These are phyloP conservation scores for Piaya cayana DNA, from an alignment of 2,113 vertebrate species.

Conservation along the genomic window DNA sequence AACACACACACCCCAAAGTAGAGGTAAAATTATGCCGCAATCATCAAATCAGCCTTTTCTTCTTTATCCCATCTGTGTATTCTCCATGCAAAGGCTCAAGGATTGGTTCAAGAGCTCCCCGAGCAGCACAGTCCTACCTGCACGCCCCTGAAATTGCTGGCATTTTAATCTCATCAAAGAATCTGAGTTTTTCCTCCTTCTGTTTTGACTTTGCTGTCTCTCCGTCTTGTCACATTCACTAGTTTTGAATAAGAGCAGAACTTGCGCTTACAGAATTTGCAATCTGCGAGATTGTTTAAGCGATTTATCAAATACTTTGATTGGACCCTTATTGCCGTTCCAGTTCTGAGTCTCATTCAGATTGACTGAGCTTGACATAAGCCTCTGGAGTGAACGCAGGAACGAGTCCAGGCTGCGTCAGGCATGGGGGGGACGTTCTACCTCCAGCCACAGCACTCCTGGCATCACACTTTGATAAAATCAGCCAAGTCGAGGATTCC, in stretches of 20 bases:
- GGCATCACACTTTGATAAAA: neutral
- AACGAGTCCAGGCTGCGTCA: neutral
- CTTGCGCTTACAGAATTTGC: slow-evolving; percentile 69
- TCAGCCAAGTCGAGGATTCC: neutral
- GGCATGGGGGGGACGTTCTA: neutral
- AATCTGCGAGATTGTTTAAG: slow-evolving; percentile 68
- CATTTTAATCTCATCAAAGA: slow-evolving; percentile 75
- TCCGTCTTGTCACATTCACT: slow-evolving; percentile 66
- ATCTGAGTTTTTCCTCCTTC: slow-evolving; percentile 44
- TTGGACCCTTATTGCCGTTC: slow-evolving; percentile 56
- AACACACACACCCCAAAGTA: slow-evolving; percentile 47
- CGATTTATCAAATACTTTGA: slow-evolving; percentile 71
- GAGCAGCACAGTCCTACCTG: slow-evolving; percentile 60
- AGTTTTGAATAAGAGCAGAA: slow-evolving; percentile 61
- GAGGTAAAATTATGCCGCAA: slow-evolving; percentile 66
- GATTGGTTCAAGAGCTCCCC: neutral
- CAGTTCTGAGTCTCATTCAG: slow-evolving; percentile 62
- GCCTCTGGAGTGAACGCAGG: slow-evolving; percentile 34
- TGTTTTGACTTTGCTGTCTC: slow-evolving; percentile 74
- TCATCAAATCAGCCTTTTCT: slow-evolving; percentile 71
- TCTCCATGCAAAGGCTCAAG: slow-evolving; percentile 20
- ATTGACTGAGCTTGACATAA: slow-evolving; percentile 52
- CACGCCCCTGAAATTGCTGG: slow-evolving; percentile 54
- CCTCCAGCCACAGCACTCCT: neutral
- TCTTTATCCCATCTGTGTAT: slow-evolving; percentile 68